phyloP scores from a whole-genome alignment of 2,888 invertebrate genomes.

The Epinotia nisella region DNA sequence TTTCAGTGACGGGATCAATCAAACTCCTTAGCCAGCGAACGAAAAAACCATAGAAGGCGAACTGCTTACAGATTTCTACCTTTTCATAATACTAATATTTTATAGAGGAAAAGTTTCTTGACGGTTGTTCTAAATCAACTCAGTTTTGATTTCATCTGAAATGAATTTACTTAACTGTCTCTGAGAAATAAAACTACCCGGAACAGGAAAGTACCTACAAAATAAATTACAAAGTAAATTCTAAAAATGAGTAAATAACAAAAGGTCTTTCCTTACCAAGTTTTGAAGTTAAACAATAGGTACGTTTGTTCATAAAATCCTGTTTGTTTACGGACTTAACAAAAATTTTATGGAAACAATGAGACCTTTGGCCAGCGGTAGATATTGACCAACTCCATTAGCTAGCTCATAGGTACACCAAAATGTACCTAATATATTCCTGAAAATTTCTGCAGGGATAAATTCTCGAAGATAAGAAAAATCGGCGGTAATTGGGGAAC shows the following conservation, averaged over 20 bases:
- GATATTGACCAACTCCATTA: not conserved
- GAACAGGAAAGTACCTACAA: not conserved
- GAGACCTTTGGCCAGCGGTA: not conserved
- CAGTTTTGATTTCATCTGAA: not conserved
- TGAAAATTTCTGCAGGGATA: constrained; percentile 17
- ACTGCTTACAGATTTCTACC: too few relatives aligned
- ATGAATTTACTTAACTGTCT: not conserved
- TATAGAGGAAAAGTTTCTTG: too few relatives aligned
- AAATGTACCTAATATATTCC: not conserved
- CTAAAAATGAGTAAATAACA: constrained; percentile 11
- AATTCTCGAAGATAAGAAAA: constrained; percentile 45
- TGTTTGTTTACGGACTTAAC: constrained; percentile 15
- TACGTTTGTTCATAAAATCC: constrained; percentile 2
- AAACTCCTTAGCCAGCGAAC: too few relatives aligned
- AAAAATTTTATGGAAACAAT: constrained; percentile 18
- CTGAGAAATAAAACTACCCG: not conserved
- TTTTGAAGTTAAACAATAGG: constrained; percentile 29
- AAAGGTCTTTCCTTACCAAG: constrained; percentile 18
- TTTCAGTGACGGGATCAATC: too few relatives aligned
- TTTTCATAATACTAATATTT: too few relatives aligned
- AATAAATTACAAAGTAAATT: not conserved
- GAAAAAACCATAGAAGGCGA: too few relatives aligned
- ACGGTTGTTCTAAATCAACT: not conserved
- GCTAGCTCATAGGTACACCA: not conserved
- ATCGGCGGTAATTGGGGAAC: constrained; percentile 51